Conservation (phyloP, 2,888 invertebrate genomes). For the Pycnomerus fuliginosus region DNA sequence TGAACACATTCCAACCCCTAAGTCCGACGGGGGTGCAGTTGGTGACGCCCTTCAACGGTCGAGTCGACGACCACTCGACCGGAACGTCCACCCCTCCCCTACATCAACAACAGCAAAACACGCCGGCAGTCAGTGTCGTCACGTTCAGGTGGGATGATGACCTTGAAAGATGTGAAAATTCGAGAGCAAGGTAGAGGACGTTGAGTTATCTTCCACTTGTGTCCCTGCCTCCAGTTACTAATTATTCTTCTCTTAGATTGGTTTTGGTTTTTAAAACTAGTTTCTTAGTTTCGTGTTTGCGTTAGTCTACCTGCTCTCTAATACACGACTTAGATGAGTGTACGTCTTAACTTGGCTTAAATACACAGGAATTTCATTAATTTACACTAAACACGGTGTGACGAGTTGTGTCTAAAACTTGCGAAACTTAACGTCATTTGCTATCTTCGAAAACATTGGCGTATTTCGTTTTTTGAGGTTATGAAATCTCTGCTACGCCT, state of each 20-base stretch:
- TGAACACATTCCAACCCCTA: constrained; percentile 68
- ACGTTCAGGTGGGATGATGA: constrained; percentile 86
- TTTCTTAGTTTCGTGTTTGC: constrained; percentile 27
- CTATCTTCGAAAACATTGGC: too few species aligned
- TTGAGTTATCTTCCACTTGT: constrained; percentile 6
- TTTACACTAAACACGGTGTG: too few species aligned
- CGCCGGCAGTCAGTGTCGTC: constrained; percentile 84
- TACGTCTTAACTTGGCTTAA: constrained; percentile 5
- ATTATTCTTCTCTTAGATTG: neutral
- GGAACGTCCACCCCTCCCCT: constrained; percentile 43
- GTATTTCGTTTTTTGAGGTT: too few species aligned
- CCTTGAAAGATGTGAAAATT: constrained; percentile 51
- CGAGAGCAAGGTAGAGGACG: constrained; percentile 62
- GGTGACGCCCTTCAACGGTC: constrained; percentile 26
- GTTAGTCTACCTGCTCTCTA: constrained; percentile 47
- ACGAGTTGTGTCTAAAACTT: too few species aligned
- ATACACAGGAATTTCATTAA: neutral
- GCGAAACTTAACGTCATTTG: too few species aligned
- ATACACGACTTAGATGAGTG: constrained; percentile 35
- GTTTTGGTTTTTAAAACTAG: constrained; percentile 10
- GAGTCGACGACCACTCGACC: constrained; percentile 33
- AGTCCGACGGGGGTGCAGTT: constrained; percentile 53
- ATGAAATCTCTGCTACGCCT: too few species aligned
- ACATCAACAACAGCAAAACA: constrained; percentile 28
- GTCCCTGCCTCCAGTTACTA: neutral